phyloP scores from a whole-genome alignment of 2,797 vertebrate species.

The Xenops minutus region DNA sequence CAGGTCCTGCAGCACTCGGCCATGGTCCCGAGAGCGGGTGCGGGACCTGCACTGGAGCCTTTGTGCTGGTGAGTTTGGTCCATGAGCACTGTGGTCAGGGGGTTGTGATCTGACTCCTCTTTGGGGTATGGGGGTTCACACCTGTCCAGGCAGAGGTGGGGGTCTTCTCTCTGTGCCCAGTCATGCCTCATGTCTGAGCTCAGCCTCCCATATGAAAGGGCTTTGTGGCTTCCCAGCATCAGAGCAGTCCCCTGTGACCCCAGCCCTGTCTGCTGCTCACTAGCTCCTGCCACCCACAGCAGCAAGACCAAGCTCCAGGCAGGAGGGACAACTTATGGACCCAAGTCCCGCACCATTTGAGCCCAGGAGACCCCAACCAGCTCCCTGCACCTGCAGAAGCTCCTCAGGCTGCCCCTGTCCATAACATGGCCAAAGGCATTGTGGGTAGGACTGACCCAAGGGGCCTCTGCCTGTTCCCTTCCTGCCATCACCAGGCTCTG shows the following conservation, averaged over 20 bases:
- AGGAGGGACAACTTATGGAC: neutral
- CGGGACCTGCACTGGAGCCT: neutral
- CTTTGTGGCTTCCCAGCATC: neutral
- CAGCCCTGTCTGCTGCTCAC: neutral
- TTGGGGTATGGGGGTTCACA: accelerated
- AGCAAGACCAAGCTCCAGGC: neutral
- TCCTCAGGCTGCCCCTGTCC: neutral
- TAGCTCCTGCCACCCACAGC: neutral
- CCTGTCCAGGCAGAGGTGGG: neutral
- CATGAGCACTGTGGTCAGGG: accelerated
- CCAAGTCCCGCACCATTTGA: neutral
- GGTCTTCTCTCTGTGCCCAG: accelerated
- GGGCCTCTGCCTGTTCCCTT: neutral
- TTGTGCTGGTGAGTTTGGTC: neutral
- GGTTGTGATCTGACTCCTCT: accelerated
- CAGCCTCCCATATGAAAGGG: neutral
- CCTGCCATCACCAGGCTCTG: neutral
- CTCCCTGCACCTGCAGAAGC: neutral
- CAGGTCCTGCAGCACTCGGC: neutral
- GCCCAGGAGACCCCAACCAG: neutral
- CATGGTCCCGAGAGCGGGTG: accelerated
- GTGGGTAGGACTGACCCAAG: neutral
- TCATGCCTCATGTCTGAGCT: accelerated
- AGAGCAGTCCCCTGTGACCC: neutral
- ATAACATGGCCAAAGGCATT: neutral